Evolutionary conservation across 2,113 vertebrate genomes (phyloP), one percentile per base, ranked within the genome.

Genomic region (Oncorhynchus keta): DNA sequence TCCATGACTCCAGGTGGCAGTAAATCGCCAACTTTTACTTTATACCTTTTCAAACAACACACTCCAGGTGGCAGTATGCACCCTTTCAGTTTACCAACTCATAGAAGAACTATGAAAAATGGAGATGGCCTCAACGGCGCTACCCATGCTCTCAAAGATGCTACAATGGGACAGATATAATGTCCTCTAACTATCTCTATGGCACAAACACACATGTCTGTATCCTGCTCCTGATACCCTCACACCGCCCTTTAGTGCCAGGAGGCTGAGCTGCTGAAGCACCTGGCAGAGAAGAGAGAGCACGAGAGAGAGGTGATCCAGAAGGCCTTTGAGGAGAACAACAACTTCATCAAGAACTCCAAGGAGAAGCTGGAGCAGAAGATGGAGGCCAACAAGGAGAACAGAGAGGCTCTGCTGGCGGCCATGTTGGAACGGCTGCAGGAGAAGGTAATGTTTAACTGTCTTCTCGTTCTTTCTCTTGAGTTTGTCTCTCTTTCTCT

Each of bases 301-400:
- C 98, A 99, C 0, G 96, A 98, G 83, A 91, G 95, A 1, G 97
- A 96, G 55, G 98, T 99, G 81, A 97, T 99, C 77, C 97, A 99
- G 91, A 99, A 99, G 83, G 98, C 96, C 81, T 96, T 97, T 0
- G 96, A 98, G 89, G 97, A 99, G 89, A 98, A 98, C 92, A 97
- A 99, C 92, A 99, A 99, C 88, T 99, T 99, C 92, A 99, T 96
- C 92, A 97, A 97, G 86, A 94, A 94, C 74, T 97, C 96, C 68
- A 98, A 99, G 82, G 96, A 97, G 84, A 96, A 94, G 83, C 95
- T 99, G 78, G 95, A 95, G 6, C 97, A 99, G 87, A 98, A 94
- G 89, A 99, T 99, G 96, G 98, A 99, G 39, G 95, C 93, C 91
- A 98, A 97, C 90, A 98, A 99, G 87, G 98, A 99, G 90, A 99